Conservation (phyloP, 2,113 vertebrate genomes). For the Nesospiza acunhae region DNA sequence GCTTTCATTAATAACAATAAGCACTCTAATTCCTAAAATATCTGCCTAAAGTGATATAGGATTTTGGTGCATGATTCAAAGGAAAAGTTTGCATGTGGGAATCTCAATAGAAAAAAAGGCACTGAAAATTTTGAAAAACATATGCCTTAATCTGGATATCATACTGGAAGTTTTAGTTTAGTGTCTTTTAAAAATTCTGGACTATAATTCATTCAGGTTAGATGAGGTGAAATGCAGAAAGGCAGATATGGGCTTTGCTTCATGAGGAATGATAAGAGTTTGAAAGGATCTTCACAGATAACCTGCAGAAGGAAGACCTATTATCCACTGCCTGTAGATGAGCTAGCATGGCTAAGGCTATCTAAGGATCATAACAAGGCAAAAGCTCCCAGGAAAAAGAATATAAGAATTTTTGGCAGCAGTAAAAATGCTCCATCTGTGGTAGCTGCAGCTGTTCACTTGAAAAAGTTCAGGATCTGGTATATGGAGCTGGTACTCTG, state of each 20-base stretch:
- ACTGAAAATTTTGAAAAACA: not conserved
- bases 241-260: not conserved
- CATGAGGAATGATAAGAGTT: not conserved
- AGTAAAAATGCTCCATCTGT: not conserved
- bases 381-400: not conserved
- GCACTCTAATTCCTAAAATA: not conserved
- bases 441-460: not conserved
- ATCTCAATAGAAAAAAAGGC: not conserved
- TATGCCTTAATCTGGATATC: not conserved
- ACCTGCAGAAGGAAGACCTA: not conserved
- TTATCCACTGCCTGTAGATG: not conserved
- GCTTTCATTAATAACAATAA: not conserved
- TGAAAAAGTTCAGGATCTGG: not conserved
- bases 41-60: not conserved
- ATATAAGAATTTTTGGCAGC: not conserved
- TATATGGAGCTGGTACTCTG: not conserved
- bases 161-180: not conserved
- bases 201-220: not conserved
- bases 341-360: not conserved
- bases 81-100: not conserved
- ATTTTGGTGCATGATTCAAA: not conserved
- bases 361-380: not conserved
- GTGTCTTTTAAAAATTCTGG: not conserved
- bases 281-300: not conserved
- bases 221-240: not conserved